phyloP scores from a whole-genome alignment of 2,113 vertebrate genomes.

The Neolamprologus modestus region DNA sequence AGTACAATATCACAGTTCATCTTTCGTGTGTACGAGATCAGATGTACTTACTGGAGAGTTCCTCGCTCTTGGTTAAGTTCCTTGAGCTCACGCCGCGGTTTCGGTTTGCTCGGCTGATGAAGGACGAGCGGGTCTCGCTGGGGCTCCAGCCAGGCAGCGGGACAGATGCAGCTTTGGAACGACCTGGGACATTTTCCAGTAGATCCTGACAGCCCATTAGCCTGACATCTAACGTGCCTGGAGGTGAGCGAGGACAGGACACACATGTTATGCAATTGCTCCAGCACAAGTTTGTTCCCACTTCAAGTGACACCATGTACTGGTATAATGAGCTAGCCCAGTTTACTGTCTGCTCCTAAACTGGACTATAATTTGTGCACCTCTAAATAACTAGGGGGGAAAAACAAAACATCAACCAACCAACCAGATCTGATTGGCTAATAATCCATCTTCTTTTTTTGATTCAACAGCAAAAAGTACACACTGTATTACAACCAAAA shows the following conservation, averaged over 20 bases:
- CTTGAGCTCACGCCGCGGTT: constrained; percentile 85
- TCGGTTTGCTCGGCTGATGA: constrained; percentile 93
- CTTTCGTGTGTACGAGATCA: background rate
- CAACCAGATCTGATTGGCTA: background rate
- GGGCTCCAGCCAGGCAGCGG: constrained; percentile 94
- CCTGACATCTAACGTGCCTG: constrained; percentile 96
- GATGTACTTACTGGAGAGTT: constrained; percentile 82
- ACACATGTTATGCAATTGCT: background rate
- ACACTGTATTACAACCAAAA: background rate
- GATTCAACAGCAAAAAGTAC: background rate
- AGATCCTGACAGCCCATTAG: constrained; percentile 99
- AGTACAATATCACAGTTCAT: background rate
- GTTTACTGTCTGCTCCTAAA: background rate
- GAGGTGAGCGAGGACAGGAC: background rate
- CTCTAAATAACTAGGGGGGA: accelerated
- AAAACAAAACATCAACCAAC: background rate
- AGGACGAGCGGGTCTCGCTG: constrained; percentile 90
- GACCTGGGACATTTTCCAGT: constrained; percentile 92
- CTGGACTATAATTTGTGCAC: background rate
- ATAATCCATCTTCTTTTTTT: background rate
- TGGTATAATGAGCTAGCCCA: background rate
- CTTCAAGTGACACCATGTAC: background rate
- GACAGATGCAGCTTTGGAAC: constrained; percentile 87
- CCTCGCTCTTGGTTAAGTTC: constrained; percentile 91
- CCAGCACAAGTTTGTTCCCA: background rate